Evolutionary conservation across 2,888 invertebrate species (phyloP), one percentile per base, ranked within the genome.

Genomic region (Abrostola tripartita): DNA sequence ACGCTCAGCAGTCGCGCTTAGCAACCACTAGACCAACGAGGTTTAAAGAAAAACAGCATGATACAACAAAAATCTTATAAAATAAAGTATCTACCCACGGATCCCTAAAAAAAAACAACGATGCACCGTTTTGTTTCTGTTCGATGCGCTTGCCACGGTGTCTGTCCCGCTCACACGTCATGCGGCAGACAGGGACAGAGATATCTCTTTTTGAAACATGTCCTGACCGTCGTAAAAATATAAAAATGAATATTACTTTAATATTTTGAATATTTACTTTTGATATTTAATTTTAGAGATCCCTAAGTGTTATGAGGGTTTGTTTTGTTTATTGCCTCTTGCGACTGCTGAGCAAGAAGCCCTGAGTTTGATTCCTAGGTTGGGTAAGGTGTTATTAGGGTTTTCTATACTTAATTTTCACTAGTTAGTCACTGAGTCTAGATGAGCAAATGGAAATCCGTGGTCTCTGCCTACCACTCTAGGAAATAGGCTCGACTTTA

Each of bases 211-310:
- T 79, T 62, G 40, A 64, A 68, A 55, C 75, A 65, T 62, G 61
- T 63, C 76, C 71, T 74, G 63, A 7, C 38, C 60, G 78, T 82
- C 74, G 63, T 78, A 78, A 81, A 82, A 81, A 71, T 81, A 76
- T 79, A 79, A 81, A 70, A 79, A 76, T 77, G 68, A 73, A 71
- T 79, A 76, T 79, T 77, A 74, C 69, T 75, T 77, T 81, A 81
- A 86, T 87, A 83, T 84, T 85, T 84, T 78, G 81, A 79, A 88
- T 89, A 86, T 90, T 90, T 89, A 86, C 89, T 84, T 88, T 74
- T 65, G 52, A 73, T 76, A 81, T 79, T 74, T 71, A 68, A 74
- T 72, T 79, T 70, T 79, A 55, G 77, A 63, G 75, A 49, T 76
- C 79, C 78, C 66, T 76, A 58, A 65, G 64, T 37, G 64, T 73